Base-by-base conservation (phyloP, 2,888 invertebrate genomes). In the Megastigmus dorsalis region DNA sequence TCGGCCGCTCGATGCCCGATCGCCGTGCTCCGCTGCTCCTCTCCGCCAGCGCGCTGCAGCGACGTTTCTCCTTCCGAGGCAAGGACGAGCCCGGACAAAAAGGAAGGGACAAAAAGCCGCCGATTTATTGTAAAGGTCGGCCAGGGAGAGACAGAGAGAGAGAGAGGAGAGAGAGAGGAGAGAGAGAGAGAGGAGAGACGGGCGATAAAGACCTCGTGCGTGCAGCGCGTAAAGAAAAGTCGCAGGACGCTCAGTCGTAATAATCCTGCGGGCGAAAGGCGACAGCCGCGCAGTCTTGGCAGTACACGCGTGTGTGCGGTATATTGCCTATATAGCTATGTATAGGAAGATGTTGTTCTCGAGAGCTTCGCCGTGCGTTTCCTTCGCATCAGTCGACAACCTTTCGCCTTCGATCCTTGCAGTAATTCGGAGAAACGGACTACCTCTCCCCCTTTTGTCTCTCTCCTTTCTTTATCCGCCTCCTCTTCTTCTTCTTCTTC, bases 371-470 rank as follows among this genome's bases (percentile, higher is more conserved):
- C n/a, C n/a, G n/a, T n/a, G n/a, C n/a, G n/a, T n/a, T n/a, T n/a
- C n/a, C n/a, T n/a, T n/a, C n/a, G n/a, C n/a, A n/a, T n/a, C n/a
- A n/a, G n/a, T 20, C 38, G 28, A 45, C 28, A 38, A n/a, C 28
- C 28, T 50, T 10, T 1, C 36, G 23, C 10, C 0, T n/a, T n/a
- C n/a, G n/a, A n/a, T n/a, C n/a, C n/a, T n/a, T n/a, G n/a, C n/a
- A n/a, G 18, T 38, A 33, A 54, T 70, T 62, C 70, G 43, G 26
- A 62, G 62, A 69, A 52, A 60, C 52, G 18, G 10, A 13, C 1
- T 4, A 15, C 26, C 13, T 18, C 5, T 52, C 23, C 36, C 13
- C 7, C 10, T 1, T 38, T 10, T 28, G n/a, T n/a, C n/a, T n/a
- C n/a, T n/a, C n/a, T n/a, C n/a, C n/a, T n/a, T n/a, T n/a, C 23